A percentile compares a stretch with the other conserved stretches of the same genome.
phyloP scores from a whole-genome alignment of 2,888 invertebrate genomes.

The Protonemura montana region DNA sequence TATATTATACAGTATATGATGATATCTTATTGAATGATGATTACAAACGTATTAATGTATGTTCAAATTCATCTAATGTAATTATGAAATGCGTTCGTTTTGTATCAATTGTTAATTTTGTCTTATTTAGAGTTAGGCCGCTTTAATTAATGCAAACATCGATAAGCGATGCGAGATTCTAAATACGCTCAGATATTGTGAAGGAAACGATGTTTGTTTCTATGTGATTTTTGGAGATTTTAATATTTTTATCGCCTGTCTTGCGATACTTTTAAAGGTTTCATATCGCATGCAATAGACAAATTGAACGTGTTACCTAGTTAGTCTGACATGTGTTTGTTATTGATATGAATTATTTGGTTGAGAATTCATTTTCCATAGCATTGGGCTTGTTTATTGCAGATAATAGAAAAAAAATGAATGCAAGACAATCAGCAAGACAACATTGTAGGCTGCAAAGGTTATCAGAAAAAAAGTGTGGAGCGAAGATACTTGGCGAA shows the following conservation, averaged over 20 bases:
- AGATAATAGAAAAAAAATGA: background rate
- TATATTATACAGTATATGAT: constrained; percentile 36
- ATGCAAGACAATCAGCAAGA: constrained; percentile 29
- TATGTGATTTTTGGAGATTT: background rate
- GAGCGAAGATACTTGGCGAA: background rate
- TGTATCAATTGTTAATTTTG: background rate
- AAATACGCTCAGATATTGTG: background rate
- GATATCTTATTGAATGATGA: background rate
- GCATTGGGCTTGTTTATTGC: constrained; percentile 7
- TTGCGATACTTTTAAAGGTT: background rate
- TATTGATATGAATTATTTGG: background rate
- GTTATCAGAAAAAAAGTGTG: background rate
- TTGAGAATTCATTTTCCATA: background rate
- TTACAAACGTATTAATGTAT: background rate
- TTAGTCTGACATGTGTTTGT: background rate
- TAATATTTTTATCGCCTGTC: background rate
- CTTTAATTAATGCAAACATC: background rate
- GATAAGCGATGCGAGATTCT: background rate
- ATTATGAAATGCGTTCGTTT: background rate
- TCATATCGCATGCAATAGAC: background rate
- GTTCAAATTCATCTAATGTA: background rate
- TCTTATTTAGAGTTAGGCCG: background rate
- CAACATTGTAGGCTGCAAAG: background rate
- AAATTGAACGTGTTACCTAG: background rate
- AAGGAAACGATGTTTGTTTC: background rate